These are phyloP conservation scores for Habropoda laboriosa DNA, from an alignment of 1,140 invertebrate species.

Conservation along the genomic window DNA sequence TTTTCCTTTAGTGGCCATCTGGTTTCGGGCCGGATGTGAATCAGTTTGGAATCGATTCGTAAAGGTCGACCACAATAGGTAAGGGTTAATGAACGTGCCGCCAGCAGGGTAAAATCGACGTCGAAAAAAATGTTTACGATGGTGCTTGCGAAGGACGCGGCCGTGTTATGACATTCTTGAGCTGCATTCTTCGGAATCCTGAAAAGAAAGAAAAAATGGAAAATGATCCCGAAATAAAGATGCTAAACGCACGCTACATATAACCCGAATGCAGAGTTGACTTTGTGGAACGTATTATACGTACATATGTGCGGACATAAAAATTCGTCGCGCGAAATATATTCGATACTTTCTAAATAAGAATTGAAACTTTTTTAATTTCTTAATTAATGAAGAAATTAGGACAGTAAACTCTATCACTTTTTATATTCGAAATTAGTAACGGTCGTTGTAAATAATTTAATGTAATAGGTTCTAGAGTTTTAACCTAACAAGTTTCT, in stretches of 20 bases:
- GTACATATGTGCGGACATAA: too few relatives aligned
- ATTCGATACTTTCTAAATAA: neutral
- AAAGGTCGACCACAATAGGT: slow-evolving; percentile 44
- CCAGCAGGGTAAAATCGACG: slow-evolving; percentile 34
- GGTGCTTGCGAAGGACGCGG: slow-evolving; percentile 43
- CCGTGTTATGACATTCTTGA: slow-evolving; percentile 34
- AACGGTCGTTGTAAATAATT: neutral
- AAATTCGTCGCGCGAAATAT: neutral
- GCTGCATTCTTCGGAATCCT: neutral
- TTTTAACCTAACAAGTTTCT: too few relatives aligned
- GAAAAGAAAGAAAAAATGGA: neutral
- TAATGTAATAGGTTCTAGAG: too few relatives aligned
- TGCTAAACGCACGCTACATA: neutral
- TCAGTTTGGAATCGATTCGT: slow-evolving; percentile 30
- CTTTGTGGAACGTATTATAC: neutral
- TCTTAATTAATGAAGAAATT: too few relatives aligned
- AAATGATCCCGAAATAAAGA: neutral
- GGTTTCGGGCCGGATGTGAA: slow-evolving; percentile 44
- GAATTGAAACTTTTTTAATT: neutral
- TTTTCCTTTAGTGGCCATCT: neutral
- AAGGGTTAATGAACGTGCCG: slow-evolving; percentile 55
- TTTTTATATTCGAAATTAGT: neutral
- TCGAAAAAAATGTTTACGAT: slow-evolving; percentile 26
- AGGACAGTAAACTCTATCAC: too few relatives aligned
- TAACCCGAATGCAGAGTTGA: neutral